Evolutionary conservation across 2,113 vertebrate genomes (phyloP).

Genomic region (Brevimyrus niger): DNA sequence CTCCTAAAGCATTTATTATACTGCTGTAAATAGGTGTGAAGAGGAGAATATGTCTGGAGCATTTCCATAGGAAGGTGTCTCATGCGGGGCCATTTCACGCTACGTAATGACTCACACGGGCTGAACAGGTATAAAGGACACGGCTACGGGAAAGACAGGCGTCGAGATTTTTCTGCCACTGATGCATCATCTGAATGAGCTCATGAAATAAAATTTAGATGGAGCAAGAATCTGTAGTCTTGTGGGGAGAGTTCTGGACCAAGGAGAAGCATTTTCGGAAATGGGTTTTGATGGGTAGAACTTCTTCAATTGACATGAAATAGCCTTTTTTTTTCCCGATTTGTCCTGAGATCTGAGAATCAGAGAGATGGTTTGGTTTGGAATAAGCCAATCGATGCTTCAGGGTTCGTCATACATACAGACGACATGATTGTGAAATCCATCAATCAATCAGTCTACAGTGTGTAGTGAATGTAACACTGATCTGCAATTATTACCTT

Average conservation of each 20-base stretch:
- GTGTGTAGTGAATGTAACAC: background rate
- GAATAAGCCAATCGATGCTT: background rate
- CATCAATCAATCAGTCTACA: background rate
- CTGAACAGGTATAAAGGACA: background rate
- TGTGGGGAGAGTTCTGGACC: background rate
- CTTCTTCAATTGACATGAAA: background rate
- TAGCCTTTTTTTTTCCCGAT: background rate
- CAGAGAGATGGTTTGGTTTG: background rate
- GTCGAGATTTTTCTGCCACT: background rate
- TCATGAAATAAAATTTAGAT: background rate
- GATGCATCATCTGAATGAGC: background rate
- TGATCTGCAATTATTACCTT: background rate
- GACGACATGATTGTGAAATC: background rate
- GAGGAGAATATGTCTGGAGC: too few relatives aligned
- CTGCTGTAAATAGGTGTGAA: too few relatives aligned
- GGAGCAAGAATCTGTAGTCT: background rate
- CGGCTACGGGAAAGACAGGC: background rate
- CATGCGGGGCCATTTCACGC: background rate
- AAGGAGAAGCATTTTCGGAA: background rate
- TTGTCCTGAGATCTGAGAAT: background rate
- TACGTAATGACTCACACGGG: background rate
- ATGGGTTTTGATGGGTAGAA: background rate
- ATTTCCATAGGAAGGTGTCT: too few relatives aligned
- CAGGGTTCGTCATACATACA: background rate
- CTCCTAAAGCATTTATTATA: too few relatives aligned